Percentiles rank a stretch among this genome's conserved stretches.
Conservation (phyloP, 2,888 invertebrate genomes). For the Caenorhabditis wallacei region DNA sequence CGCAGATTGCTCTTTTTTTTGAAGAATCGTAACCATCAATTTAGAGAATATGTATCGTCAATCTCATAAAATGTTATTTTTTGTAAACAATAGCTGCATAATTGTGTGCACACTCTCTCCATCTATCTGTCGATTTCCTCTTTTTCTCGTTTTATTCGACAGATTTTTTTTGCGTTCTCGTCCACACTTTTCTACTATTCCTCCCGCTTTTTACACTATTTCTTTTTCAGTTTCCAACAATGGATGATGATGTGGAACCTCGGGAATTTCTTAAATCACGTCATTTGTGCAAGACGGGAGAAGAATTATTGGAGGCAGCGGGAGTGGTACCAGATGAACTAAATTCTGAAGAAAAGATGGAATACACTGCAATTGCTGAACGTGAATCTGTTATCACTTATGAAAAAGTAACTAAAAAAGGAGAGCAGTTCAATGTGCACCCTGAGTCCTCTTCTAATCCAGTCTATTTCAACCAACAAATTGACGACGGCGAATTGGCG, state of each 20-base stretch:
- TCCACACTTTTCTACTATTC: background rate
- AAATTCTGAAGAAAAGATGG: background rate
- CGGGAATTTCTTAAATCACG: background rate
- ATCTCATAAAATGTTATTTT: background rate
- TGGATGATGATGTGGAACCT: background rate
- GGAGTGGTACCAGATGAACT: background rate
- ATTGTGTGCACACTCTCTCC: no score
- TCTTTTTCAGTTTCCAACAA: background rate
- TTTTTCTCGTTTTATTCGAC: no score
- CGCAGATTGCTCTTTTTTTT: background rate
- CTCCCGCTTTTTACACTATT: background rate
- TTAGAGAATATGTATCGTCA: background rate
- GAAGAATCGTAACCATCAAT: background rate
- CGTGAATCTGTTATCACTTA: background rate
- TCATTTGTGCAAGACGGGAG: background rate
- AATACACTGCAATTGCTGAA: background rate
- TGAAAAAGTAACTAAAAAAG: background rate
- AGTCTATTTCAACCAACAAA: slow-evolving; percentile 29
- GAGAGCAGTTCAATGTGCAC: slow-evolving; percentile 16
- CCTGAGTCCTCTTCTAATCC: background rate
- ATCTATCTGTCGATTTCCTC: no score
- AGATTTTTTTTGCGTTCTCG: background rate
- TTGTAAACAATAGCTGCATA: no score
- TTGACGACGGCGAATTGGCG: slow-evolving; percentile 4
- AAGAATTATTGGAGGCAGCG: background rate